Conservation (phyloP, 1,140 invertebrate genomes). For the roundworm (Caenorhabditis elegans) region DNA sequence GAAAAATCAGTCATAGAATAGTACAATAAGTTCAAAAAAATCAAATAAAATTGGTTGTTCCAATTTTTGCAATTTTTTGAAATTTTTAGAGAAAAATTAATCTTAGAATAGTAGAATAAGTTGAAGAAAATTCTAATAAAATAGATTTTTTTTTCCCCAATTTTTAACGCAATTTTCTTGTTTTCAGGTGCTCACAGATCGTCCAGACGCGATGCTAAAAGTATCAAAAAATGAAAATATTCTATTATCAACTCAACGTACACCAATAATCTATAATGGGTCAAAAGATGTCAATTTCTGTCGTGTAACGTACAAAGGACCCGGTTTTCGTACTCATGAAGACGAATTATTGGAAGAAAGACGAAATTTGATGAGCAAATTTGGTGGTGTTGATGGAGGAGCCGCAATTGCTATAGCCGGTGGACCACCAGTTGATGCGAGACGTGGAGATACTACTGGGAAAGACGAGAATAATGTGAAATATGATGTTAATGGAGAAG, state of each 20-base stretch:
- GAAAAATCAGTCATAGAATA: too few species aligned
- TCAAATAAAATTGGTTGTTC: too few species aligned
- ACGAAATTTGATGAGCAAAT: neutral
- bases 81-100: too few species aligned
- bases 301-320: conserved; percentile 7
- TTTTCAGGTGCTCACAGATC: conserved; percentile 17
- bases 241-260: neutral
- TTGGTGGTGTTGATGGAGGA: neutral
- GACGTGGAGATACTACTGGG: neutral
- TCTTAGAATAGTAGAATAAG: too few species aligned
- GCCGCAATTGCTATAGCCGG: neutral
- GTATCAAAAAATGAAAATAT: neutral
- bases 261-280: conserved; percentile 32
- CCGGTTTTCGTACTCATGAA: conserved; percentile 41
- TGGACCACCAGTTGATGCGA: neutral
- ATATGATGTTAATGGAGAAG: neutral
- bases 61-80: too few species aligned
- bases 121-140: too few species aligned
- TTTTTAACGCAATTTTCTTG: neutral
- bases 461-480: neutral
- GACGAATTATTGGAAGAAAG: conserved; percentile 3
- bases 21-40: too few species aligned
- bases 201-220: neutral
- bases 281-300: conserved; percentile 3
- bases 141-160: neutral